A percentile compares a stretch with the other conserved stretches of the same genome.
Evolutionary conservation across 2,888 invertebrate genomes (phyloP).

Genomic region (Arrhopalites spinosus): DNA sequence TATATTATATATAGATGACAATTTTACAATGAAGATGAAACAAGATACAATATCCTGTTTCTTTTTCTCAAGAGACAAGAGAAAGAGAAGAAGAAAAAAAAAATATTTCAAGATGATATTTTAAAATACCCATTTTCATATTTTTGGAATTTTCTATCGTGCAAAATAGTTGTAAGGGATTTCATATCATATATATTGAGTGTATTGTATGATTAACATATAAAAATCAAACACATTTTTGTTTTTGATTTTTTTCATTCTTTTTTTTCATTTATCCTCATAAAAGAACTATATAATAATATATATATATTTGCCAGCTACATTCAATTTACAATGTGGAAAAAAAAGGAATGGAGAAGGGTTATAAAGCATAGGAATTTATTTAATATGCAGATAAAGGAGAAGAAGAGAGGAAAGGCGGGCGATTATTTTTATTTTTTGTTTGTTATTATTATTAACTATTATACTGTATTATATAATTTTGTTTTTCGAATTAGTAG

Average conservation of each 20-base stretch:
- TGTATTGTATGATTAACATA: conserved; percentile 1
- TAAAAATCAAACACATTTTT: no score
- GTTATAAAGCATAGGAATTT: neutral
- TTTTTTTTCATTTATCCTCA: conserved; percentile 2
- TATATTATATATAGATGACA: neutral
- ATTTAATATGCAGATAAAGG: no score
- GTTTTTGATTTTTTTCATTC: no score
- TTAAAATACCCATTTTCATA: conserved; percentile 36
- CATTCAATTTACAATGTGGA: neutral
- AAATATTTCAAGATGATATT: conserved; percentile 27
- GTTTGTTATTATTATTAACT: neutral
- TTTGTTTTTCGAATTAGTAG: no score
- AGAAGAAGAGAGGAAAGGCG: neutral
- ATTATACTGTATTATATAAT: neutral
- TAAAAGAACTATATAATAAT: neutral
- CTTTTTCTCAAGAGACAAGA: neutral
- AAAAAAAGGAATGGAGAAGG: neutral
- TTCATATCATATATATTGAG: conserved; percentile 17
- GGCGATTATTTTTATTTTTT: neutral
- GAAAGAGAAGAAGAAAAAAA: neutral
- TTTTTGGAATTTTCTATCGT: conserved; percentile 37
- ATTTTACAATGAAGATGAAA: conserved; percentile 11
- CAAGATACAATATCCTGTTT: conserved; percentile 2
- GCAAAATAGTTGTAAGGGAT: conserved; percentile 16
- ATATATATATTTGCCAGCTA: neutral